A percentile compares a stretch with the other conserved stretches of the same genome.
These are phyloP conservation scores for Pontoporia blainvillei DNA, from an alignment of 2,113 vertebrate species.

Conservation along the genomic window DNA sequence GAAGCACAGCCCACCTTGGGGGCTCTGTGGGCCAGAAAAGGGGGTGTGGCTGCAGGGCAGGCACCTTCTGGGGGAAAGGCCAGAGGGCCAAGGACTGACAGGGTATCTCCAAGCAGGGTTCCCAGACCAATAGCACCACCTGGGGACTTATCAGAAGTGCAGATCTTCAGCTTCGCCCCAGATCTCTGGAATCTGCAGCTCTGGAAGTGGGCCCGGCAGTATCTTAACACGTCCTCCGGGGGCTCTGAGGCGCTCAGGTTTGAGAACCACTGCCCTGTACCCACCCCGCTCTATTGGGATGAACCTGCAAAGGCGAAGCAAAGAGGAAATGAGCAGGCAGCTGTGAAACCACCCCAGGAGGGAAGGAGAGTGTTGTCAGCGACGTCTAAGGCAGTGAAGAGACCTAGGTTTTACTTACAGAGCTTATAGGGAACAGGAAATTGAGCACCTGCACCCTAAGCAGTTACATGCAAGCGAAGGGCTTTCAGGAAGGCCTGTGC, in stretches of 20 bases:
- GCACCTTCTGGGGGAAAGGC: background rate
- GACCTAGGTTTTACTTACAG: background rate
- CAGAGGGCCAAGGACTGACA: background rate
- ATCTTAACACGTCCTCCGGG: background rate
- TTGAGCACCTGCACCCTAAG: background rate
- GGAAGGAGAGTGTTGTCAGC: background rate
- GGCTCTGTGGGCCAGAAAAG: background rate
- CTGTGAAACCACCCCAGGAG: background rate
- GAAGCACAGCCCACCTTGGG: background rate
- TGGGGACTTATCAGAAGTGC: background rate
- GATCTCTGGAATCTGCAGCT: background rate
- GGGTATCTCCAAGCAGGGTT: background rate
- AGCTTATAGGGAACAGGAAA: background rate
- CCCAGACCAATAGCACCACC: background rate
- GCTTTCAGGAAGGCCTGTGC: background rate
- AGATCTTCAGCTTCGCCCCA: background rate
- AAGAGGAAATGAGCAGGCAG: background rate
- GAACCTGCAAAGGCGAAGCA: background rate
- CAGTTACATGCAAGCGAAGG: background rate
- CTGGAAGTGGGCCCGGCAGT: background rate
- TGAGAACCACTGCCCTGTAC: background rate
- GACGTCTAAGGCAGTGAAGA: background rate
- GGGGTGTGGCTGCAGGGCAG: background rate
- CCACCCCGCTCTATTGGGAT: no score
- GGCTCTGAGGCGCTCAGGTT: background rate